Conservation (phyloP, 2,888 invertebrate species). For the Drosophila melanosoma region DNA sequence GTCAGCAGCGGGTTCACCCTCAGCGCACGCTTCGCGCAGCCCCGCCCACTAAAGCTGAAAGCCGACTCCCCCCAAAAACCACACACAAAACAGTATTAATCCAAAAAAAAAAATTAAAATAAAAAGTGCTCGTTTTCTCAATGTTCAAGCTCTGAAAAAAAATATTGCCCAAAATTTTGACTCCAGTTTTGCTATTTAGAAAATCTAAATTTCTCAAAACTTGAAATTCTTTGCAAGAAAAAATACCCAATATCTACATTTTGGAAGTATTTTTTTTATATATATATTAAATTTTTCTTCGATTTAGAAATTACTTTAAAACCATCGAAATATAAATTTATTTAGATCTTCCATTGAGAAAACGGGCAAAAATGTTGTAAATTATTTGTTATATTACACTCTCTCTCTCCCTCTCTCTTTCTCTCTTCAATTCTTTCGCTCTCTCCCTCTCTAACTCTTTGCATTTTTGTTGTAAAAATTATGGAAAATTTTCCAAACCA, state of each 20-base stretch:
- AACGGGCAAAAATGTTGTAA: slow-evolving; percentile 69
- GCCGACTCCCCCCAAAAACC: slow-evolving; percentile 3
- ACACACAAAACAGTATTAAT: slow-evolving; percentile 66
- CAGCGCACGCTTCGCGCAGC: slow-evolving; percentile 59
- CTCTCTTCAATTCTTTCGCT: neutral
- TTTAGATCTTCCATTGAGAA: neutral
- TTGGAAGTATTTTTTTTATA: neutral
- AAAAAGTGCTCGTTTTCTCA: slow-evolving; percentile 11
- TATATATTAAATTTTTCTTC: neutral
- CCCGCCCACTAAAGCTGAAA: slow-evolving; percentile 66
- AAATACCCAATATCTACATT: neutral
- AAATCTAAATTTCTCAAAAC: neutral
- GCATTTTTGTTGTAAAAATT: slow-evolving; percentile 60
- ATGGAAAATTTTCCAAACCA: slow-evolving; percentile 6
- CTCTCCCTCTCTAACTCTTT: slow-evolving; percentile 12
- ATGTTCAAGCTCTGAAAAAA: neutral
- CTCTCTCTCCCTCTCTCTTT: slow-evolving; percentile 3
- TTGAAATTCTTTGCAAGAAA: neutral
- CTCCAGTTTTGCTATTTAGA: neutral
- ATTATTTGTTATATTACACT: slow-evolving; percentile 71
- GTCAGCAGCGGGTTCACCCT: slow-evolving; percentile 56
- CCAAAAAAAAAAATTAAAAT: slow-evolving; percentile 33
- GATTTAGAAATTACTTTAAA: neutral
- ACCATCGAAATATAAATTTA: neutral
- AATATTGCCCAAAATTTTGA: neutral